These are phyloP conservation scores for Himalopsyche japonica DNA, from an alignment of 2,888 invertebrate species.

Conservation along the genomic window DNA sequence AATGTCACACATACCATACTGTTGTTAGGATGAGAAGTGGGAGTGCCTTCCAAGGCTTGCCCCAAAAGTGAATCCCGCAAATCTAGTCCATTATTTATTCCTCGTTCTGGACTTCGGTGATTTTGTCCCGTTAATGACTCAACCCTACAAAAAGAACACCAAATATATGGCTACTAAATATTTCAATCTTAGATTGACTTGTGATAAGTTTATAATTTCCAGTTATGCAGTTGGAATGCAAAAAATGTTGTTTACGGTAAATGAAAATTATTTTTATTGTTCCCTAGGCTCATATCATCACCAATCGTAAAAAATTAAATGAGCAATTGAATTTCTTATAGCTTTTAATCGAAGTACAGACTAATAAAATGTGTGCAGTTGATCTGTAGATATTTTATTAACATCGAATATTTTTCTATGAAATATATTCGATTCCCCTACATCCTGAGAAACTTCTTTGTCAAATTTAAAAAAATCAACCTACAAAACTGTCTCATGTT, in stretches of 20 bases:
- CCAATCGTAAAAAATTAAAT: not conserved
- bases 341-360: no score
- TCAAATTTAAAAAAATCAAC: no score
- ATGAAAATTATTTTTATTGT: not conserved
- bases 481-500: no score
- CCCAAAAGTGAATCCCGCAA: slow-evolving; percentile 73
- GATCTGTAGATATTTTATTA: no score
- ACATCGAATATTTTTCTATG: no score
- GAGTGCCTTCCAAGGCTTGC: slow-evolving; percentile 76
- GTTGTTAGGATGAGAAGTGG: slow-evolving; percentile 66
- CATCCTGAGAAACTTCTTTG: no score
- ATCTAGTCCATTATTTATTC: slow-evolving; percentile 67
- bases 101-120: slow-evolving; percentile 62
- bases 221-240: no score
- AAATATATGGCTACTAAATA: not conserved
- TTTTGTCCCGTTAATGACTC: slow-evolving; percentile 34
- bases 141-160: slow-evolving; percentile 26
- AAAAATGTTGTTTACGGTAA: not conserved
- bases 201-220: no score
- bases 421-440: no score
- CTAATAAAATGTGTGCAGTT: no score
- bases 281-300: not conserved
- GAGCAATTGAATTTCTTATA: no score
- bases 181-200: no score
- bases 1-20: slow-evolving; percentile 48